Conservation (phyloP, 2,113 vertebrate genomes). For the Callopanchax toddi region DNA sequence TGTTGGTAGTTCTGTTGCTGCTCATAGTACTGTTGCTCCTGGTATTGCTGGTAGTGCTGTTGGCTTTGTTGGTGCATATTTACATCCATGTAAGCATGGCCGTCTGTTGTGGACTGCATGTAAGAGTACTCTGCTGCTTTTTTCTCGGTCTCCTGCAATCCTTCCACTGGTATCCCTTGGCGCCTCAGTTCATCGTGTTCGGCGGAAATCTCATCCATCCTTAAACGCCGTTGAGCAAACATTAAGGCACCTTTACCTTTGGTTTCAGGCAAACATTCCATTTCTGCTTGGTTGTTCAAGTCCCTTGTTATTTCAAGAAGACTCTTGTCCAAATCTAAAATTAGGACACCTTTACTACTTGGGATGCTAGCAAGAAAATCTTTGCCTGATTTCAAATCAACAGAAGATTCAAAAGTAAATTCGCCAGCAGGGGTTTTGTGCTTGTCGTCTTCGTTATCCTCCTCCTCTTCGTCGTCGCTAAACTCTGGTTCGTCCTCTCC, state of each 20-base stretch:
- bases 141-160: constrained; percentile 66
- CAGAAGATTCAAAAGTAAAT: constrained; percentile 83
- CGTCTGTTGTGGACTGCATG: constrained; percentile 76
- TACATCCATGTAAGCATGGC: constrained; percentile 84
- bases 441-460: constrained; percentile 77
- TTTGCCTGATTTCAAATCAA: constrained; percentile 87
- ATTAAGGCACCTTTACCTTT: constrained; percentile 94
- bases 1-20: constrained; percentile 70
- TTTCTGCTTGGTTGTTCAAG: constrained; percentile 78
- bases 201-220: constrained; percentile 93
- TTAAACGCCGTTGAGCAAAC: constrained; percentile 91
- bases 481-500: constrained; percentile 84
- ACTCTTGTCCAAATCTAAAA: constrained; percentile 88
- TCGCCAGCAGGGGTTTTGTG: constrained; percentile 79
- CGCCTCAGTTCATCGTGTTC: constrained; percentile 89
- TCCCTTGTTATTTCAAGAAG: constrained; percentile 89
- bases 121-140: constrained; percentile 67
- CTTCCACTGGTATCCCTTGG: constrained; percentile 78
- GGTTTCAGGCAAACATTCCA: constrained; percentile 91
- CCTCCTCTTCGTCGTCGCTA: constrained; percentile 81
- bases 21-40: constrained; percentile 71
- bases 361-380: constrained; percentile 83
- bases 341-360: constrained; percentile 80
- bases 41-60: constrained; percentile 72
- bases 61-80: constrained; percentile 76